Evolutionary conservation across 2,797 vertebrate genomes (phyloP).

Genomic region (Bucorvus abyssinicus): DNA sequence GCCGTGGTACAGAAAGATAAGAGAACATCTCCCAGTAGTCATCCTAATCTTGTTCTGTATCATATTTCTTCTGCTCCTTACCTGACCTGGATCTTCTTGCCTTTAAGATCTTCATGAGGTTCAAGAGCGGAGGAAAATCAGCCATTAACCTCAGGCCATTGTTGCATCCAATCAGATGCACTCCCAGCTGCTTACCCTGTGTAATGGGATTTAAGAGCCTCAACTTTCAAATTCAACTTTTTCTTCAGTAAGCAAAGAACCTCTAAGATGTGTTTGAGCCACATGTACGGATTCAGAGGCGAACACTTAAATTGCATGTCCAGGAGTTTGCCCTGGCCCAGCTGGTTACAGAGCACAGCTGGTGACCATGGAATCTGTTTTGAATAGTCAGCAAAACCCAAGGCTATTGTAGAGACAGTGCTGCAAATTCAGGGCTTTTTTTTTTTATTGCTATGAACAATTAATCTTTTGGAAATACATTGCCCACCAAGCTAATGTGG

Average conservation of each 20-base stretch:
- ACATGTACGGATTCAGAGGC: not conserved
- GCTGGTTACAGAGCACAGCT: not conserved
- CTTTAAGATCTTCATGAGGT: not conserved
- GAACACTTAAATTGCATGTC: not conserved
- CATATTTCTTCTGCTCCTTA: not conserved
- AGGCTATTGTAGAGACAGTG: not conserved
- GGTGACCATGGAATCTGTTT: not conserved
- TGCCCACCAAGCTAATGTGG: not conserved
- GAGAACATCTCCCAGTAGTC: not conserved
- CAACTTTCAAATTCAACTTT: not conserved
- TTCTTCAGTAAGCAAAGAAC: not conserved
- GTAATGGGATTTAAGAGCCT: not conserved
- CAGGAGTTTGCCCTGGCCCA: not conserved
- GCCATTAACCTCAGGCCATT: not conserved
- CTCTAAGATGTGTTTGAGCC: not conserved
- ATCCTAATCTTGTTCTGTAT: not conserved
- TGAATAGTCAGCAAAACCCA: not conserved
- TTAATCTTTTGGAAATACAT: not conserved
- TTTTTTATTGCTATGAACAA: not conserved
- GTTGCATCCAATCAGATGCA: not conserved
- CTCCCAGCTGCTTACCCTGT: not conserved
- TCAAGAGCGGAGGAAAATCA: not conserved
- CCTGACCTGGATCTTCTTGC: not conserved
- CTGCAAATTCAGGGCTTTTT: not conserved
- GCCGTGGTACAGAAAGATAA: not conserved